phyloP scores from a whole-genome alignment of 2,797 vertebrate genomes.

The Phoeniculus purpureus region DNA sequence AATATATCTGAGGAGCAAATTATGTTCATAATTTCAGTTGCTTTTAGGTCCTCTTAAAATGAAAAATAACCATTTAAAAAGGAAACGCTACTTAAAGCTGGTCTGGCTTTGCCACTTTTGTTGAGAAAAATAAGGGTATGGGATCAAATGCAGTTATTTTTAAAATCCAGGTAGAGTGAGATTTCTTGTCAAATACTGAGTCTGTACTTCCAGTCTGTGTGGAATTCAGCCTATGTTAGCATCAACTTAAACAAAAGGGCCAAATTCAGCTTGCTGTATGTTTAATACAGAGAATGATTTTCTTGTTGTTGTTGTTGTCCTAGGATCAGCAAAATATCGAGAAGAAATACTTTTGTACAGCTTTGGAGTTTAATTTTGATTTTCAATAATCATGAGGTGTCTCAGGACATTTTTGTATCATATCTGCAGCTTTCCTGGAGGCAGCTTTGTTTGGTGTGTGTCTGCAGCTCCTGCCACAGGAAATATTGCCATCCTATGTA shows the following conservation, averaged over 20 bases:
- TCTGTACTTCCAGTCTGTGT: neutral
- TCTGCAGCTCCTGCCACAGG: neutral
- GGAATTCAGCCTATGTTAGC: neutral
- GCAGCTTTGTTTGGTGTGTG: neutral
- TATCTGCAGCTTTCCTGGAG: conserved; percentile 1
- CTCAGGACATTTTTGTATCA: conserved; percentile 16
- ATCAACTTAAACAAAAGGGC: neutral
- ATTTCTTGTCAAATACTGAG: neutral
- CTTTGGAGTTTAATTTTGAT: neutral
- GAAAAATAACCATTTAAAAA: conserved; percentile 28
- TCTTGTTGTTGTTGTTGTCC: neutral
- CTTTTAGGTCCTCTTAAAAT: conserved; percentile 41
- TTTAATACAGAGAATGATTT: neutral
- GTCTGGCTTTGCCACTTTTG: neutral
- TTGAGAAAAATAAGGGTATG: neutral
- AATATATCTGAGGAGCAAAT: conserved; percentile 11
- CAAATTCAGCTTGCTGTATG: neutral
- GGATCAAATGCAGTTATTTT: neutral
- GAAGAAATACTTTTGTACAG: neutral
- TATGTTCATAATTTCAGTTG: conserved; percentile 12
- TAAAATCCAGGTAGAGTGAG: neutral
- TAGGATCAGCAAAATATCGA: neutral
- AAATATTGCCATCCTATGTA: neutral
- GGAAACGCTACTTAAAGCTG: neutral
- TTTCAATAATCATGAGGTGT: conserved; percentile 35